Evolutionary conservation across 1,140 invertebrate genomes (phyloP).

Genomic region (Sarcophaga bullata): DNA sequence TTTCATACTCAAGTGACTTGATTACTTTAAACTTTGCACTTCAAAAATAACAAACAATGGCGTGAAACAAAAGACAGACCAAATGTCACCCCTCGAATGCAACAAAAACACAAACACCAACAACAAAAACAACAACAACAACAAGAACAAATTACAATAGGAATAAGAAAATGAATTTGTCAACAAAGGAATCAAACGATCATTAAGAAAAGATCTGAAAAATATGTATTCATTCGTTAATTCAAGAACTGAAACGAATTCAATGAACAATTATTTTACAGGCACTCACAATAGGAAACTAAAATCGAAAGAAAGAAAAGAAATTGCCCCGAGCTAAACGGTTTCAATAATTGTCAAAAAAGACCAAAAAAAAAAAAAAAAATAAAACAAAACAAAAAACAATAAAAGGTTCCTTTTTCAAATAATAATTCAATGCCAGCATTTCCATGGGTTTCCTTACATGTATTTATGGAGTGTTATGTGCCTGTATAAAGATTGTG

Average conservation of each 20-base stretch:
- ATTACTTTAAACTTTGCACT: slow-evolving; percentile 24
- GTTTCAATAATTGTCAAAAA: not conserved
- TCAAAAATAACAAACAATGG: slow-evolving; percentile 5
- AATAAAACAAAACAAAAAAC: no score
- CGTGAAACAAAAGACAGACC: not conserved
- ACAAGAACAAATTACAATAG: no score
- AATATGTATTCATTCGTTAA: not conserved
- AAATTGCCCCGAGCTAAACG: slow-evolving; percentile 2
- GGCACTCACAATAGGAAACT: not conserved
- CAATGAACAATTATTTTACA: slow-evolving; percentile 6
- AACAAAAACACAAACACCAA: not conserved
- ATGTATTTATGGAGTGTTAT: not conserved
- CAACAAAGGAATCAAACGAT: not conserved
- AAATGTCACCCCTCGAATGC: slow-evolving; percentile 5
- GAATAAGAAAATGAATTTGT: not conserved
- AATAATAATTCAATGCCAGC: not conserved
- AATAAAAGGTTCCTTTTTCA: not conserved
- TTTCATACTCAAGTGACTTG: not conserved
- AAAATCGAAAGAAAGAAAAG: not conserved
- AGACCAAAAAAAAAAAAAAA: no score
- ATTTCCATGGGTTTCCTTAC: not conserved
- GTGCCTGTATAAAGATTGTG: not conserved
- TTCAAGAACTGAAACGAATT: not conserved
- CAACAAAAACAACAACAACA: not conserved
- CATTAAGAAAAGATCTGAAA: not conserved